phyloP scores from a whole-genome alignment of 2,888 invertebrate genomes.

The Cantharis lateralis region DNA sequence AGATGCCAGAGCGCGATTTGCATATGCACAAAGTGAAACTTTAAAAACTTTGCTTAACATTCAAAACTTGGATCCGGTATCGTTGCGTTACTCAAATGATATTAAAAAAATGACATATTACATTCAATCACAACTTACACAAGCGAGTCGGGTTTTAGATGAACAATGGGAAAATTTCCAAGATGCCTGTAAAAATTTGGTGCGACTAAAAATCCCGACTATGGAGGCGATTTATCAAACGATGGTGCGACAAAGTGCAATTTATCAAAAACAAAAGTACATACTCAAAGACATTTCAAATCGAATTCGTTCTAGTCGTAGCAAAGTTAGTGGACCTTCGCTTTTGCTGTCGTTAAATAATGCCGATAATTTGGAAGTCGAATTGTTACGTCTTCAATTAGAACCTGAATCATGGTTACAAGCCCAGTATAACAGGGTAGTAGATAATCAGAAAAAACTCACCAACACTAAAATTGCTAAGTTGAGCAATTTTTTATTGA shows the following conservation, averaged over 20 bases:
- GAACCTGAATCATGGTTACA: conserved; percentile 55
- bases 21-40: conserved; percentile 49
- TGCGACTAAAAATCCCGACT: conserved; percentile 68
- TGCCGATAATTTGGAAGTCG: conserved; percentile 49
- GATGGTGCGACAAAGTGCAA: conserved; percentile 74
- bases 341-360: conserved; percentile 54
- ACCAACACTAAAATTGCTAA: conserved; percentile 60
- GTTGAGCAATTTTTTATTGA: conserved; percentile 58
- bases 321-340: conserved; percentile 54
- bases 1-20: conserved; percentile 60
- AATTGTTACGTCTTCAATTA: conserved; percentile 61
- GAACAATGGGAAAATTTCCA: conserved; percentile 75
- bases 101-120: conserved; percentile 73
- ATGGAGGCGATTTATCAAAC: conserved; percentile 81
- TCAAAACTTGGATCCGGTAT: conserved; percentile 67
- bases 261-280: conserved; percentile 61
- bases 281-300: conserved; percentile 50
- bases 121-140: conserved; percentile 74
- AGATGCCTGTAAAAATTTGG: conserved; percentile 57
- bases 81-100: conserved; percentile 68
- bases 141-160: conserved; percentile 74
- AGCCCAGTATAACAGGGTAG: conserved; percentile 51
- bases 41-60: conserved; percentile 46
- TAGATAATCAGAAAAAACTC: conserved; percentile 50
- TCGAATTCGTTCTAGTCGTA: conserved; percentile 50